These are phyloP conservation scores for Pterois miles DNA, from an alignment of 2,797 vertebrate species.

Conservation along the genomic window DNA sequence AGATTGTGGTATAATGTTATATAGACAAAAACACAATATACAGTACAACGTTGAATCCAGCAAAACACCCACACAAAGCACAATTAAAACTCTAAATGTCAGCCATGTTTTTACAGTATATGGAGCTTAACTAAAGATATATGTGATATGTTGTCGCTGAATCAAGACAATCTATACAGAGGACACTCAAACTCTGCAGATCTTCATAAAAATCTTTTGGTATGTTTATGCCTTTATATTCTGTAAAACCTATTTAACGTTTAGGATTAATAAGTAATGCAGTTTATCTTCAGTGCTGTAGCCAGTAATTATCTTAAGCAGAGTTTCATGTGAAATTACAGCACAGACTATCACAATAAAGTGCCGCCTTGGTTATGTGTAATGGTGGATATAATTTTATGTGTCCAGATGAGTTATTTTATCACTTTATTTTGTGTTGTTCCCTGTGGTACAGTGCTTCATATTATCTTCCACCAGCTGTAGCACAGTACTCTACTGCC, in stretches of 20 bases:
- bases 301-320: not conserved
- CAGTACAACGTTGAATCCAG: not conserved
- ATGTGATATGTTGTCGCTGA: not conserved
- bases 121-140: not conserved
- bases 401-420: conserved; percentile 38
- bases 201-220: not conserved
- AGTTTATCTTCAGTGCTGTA: not conserved
- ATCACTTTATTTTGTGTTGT: not conserved
- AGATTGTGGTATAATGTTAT: not conserved
- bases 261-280: not conserved
- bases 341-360: conserved; percentile 6
- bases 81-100: not conserved
- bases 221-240: not conserved
- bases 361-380: not conserved
- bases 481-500: conserved; percentile 61
- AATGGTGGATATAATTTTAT: conserved; percentile 39
- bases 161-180: not conserved
- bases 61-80: not conserved
- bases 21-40: not conserved
- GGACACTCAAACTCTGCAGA: not conserved
- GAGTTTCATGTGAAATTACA: conserved; percentile 22
- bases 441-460: not conserved
- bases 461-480: not conserved
- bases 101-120: not conserved
- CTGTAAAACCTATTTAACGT: not conserved